Percentiles rank a stretch among this genome's conserved stretches.
These are phyloP conservation scores for Morone chrysops DNA, from an alignment of 2,113 vertebrate species.

Conservation along the genomic window DNA sequence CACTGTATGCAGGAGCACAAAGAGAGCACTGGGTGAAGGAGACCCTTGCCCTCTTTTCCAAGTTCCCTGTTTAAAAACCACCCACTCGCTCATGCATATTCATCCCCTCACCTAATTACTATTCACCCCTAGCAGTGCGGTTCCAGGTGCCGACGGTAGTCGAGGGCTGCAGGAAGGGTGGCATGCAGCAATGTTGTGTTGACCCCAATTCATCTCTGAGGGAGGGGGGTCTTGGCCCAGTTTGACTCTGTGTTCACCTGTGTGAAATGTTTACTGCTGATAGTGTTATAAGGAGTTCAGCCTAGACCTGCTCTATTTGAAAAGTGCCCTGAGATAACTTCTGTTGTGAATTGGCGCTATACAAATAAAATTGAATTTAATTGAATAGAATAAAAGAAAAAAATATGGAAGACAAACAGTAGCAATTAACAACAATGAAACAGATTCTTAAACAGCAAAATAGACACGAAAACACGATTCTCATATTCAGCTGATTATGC, in stretches of 20 bases:
- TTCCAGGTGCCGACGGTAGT: constrained; percentile 52
- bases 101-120: constrained; percentile 55
- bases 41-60: constrained; percentile 56
- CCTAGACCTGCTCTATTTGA: too few species aligned
- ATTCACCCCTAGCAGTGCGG: constrained; percentile 39
- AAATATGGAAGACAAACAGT: too few species aligned
- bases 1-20: constrained; percentile 11
- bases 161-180: constrained; percentile 21
- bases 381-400: too few species aligned
- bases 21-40: constrained; percentile 38
- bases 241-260: constrained; percentile 28
- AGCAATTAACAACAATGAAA: background rate
- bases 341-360: too few species aligned
- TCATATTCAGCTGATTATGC: too few species aligned
- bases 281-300: too few species aligned
- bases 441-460: too few species aligned
- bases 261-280: background rate
- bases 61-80: constrained; percentile 49
- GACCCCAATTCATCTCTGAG: constrained; percentile 26
- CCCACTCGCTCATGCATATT: constrained; percentile 76
- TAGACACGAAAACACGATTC: too few species aligned
- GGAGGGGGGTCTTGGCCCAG: background rate
- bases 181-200: constrained; percentile 17
- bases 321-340: too few species aligned
- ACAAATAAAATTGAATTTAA: too few species aligned